Evolutionary conservation across 2,113 vertebrate species (phyloP).

Genomic region (Rynchops niger): DNA sequence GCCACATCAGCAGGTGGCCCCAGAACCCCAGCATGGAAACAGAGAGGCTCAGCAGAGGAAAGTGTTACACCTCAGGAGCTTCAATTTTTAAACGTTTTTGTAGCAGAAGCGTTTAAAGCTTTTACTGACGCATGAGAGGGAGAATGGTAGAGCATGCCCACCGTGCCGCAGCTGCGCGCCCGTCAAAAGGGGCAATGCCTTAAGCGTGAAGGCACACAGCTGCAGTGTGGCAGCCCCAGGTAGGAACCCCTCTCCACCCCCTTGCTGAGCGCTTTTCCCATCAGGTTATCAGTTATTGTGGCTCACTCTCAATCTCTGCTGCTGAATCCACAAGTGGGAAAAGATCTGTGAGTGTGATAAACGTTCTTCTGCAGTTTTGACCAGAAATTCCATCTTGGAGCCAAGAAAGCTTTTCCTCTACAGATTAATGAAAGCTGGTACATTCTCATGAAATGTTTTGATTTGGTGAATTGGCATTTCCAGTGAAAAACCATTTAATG

Average conservation of each 20-base stretch:
- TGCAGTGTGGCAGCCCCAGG: background rate
- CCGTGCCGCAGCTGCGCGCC: fast-evolving
- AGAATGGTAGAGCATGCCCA: background rate
- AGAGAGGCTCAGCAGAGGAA: background rate
- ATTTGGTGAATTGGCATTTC: background rate
- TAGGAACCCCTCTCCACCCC: background rate
- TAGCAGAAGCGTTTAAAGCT: background rate
- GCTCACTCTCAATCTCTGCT: background rate
- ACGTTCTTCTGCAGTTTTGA: background rate
- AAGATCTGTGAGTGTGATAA: background rate
- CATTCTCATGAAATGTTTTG: background rate
- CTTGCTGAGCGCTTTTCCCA: background rate
- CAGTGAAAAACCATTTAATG: background rate
- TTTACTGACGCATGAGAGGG: background rate
- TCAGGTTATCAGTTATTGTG: background rate
- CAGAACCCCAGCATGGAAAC: fast-evolving
- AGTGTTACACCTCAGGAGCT: background rate
- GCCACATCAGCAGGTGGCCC: background rate
- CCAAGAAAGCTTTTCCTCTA: background rate
- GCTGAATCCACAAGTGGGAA: background rate
- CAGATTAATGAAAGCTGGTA: background rate
- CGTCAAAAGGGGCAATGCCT: background rate
- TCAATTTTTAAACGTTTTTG: background rate
- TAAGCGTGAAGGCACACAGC: background rate
- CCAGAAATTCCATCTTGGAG: background rate